Conservation (phyloP, 2,888 invertebrate genomes). For the Apodemia zela region DNA sequence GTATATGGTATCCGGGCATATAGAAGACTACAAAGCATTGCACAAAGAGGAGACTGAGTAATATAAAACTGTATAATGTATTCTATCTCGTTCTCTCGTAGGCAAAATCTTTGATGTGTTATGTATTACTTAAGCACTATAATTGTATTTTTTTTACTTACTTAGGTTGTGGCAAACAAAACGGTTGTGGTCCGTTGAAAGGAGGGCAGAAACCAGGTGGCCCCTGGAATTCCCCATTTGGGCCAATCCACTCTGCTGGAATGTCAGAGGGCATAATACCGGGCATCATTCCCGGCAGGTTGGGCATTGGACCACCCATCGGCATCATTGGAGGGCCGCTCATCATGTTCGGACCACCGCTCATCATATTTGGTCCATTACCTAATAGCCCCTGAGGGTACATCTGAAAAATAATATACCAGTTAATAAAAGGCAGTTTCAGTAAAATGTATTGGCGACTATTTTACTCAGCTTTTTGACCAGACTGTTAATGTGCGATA, state of each 20-base stretch:
- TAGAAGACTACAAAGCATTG: too few relatives aligned
- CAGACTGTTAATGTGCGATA: too few relatives aligned
- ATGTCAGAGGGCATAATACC: constrained; percentile 35
- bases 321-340: constrained; percentile 35
- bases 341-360: constrained; percentile 37
- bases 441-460: not conserved
- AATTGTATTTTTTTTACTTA: constrained; percentile 41
- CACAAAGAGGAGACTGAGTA: too few relatives aligned
- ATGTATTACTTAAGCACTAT: too few relatives aligned
- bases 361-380: constrained; percentile 33
- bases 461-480: not conserved
- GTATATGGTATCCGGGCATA: too few relatives aligned
- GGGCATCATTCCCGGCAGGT: constrained; percentile 35
- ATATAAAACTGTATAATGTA: too few relatives aligned
- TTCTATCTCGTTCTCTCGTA: too few relatives aligned
- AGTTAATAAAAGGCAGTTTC: not conserved
- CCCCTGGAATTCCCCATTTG: constrained; percentile 47
- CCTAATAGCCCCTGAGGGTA: constrained; percentile 57
- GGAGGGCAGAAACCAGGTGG: constrained; percentile 56
- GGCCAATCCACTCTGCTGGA: constrained; percentile 51
- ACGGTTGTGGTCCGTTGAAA: constrained; percentile 52
- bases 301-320: constrained; percentile 30
- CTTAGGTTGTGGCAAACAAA: constrained; percentile 69
- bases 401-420: constrained; percentile 44
- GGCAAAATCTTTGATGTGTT: too few relatives aligned